These are phyloP conservation scores for Gymnosoma rotundatum DNA, from an alignment of 2,888 invertebrate species.

Conservation along the genomic window DNA sequence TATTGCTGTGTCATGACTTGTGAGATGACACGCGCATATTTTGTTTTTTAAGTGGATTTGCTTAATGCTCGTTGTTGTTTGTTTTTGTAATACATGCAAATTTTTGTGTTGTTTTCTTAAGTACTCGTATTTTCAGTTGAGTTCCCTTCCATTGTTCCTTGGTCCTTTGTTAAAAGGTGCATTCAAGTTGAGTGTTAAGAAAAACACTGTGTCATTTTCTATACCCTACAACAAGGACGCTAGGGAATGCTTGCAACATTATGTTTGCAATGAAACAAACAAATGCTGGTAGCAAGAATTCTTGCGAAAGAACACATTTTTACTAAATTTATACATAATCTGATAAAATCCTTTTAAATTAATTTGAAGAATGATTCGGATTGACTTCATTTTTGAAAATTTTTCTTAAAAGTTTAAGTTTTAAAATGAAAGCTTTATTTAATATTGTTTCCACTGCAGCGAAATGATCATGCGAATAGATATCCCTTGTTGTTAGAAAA, in stretches of 20 bases:
- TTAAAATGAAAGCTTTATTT: too few species aligned
- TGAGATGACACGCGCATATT: slow-evolving; percentile 67
- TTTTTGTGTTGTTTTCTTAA: slow-evolving; percentile 60
- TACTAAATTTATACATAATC: too few species aligned
- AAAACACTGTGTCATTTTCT: slow-evolving; percentile 25
- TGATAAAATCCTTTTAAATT: too few species aligned
- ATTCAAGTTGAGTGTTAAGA: slow-evolving; percentile 55
- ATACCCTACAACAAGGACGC: slow-evolving; percentile 3
- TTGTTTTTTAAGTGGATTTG: slow-evolving; percentile 19
- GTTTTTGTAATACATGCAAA: slow-evolving; percentile 52
- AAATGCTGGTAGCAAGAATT: background rate
- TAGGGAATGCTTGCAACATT: background rate
- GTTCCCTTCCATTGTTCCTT: slow-evolving; percentile 39
- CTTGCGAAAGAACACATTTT: background rate
- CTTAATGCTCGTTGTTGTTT: slow-evolving; percentile 39
- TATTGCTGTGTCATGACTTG: slow-evolving; percentile 56
- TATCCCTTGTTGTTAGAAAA: too few species aligned
- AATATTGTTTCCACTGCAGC: too few species aligned
- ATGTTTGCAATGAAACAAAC: background rate
- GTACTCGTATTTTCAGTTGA: slow-evolving; percentile 53
- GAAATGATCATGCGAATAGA: too few species aligned
- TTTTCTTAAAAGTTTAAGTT: too few species aligned
- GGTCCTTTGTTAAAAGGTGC: slow-evolving; percentile 54
- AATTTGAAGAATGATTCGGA: too few species aligned
- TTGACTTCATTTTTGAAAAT: too few species aligned